Percentiles rank a stretch among this genome's conserved stretches.
Conservation (phyloP, 1,140 invertebrate species). For the Pachypeltis micranthus region DNA sequence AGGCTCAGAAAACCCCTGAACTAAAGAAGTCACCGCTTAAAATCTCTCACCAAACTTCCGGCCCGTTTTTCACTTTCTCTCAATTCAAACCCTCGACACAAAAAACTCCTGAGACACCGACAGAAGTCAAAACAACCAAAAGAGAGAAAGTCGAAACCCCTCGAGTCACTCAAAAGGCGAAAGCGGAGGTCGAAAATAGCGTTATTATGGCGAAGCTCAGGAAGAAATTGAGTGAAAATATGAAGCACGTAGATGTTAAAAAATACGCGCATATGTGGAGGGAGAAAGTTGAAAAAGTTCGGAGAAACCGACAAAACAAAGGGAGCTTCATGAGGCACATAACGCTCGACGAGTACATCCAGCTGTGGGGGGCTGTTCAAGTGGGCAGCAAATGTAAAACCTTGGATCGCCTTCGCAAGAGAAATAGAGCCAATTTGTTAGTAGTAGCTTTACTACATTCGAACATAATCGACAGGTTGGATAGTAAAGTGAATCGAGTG, state of each 20-base stretch:
- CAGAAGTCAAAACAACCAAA: neutral
- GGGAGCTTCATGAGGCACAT: slow-evolving; percentile 11
- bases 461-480: slow-evolving; percentile 15
- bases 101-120: neutral
- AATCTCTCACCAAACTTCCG: neutral
- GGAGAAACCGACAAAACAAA: slow-evolving; percentile 12
- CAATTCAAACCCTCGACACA: neutral
- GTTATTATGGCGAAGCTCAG: slow-evolving; percentile 17
- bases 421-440: slow-evolving; percentile 14
- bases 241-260: slow-evolving; percentile 18
- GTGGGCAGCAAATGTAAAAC: neutral
- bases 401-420: slow-evolving; percentile 14
- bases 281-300: slow-evolving; percentile 20
- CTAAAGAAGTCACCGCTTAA: too few species aligned
- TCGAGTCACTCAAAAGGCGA: neutral
- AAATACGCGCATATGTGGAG: slow-evolving; percentile 23
- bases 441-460: slow-evolving; percentile 16
- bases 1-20: neutral
- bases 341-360: slow-evolving; percentile 17
- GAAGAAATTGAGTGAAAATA: slow-evolving; percentile 21
- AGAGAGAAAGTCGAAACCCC: neutral
- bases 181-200: neutral
- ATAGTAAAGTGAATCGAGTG: slow-evolving; percentile 12
- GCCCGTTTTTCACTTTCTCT: neutral
- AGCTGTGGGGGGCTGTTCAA: slow-evolving; percentile 19